Conservation (phyloP, 1,140 invertebrate genomes). For the honey bee (Apis mellifera) region DNA sequence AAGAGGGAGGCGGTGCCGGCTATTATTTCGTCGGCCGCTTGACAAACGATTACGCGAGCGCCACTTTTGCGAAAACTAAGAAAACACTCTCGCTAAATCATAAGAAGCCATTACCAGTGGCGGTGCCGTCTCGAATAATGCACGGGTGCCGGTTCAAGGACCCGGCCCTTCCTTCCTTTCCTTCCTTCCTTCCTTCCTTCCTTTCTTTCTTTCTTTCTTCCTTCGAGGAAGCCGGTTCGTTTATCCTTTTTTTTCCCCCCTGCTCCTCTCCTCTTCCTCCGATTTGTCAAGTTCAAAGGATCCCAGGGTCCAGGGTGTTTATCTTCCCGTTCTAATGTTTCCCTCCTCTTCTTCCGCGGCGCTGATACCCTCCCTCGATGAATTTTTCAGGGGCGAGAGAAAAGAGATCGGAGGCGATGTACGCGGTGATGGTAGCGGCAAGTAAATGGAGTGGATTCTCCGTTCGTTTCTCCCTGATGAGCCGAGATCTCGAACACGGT, state of each 20-base stretch:
- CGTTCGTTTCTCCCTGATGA: too few species aligned
- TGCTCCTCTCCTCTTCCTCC: conserved; percentile 13
- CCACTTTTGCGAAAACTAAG: conserved; percentile 64
- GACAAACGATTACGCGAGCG: conserved; percentile 71
- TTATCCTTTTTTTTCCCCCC: conserved; percentile 33
- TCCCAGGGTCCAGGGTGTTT: conserved; percentile 47
- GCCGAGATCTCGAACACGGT: too few species aligned
- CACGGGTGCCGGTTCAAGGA: conserved; percentile 41
- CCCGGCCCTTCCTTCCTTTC: not conserved
- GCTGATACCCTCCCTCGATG: conserved; percentile 37
- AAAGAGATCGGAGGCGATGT: not conserved
- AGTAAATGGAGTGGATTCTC: not conserved
- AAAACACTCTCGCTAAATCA: conserved; percentile 74
- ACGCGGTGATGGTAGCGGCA: too few species aligned
- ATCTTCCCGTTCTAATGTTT: conserved; percentile 57
- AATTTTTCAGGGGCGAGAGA: conserved; percentile 56
- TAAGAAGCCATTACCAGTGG: conserved; percentile 67
- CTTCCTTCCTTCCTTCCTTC: too few species aligned
- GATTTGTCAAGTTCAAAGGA: conserved; percentile 61
- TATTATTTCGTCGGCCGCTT: conserved; percentile 69
- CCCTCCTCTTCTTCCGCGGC: conserved; percentile 20
- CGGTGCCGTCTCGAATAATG: conserved; percentile 49
- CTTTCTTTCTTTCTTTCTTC: too few species aligned
- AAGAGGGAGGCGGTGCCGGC: conserved; percentile 41
- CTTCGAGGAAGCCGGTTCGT: conserved; percentile 3